phyloP scores from a whole-genome alignment of 2,888 invertebrate species.

The Pantelozetes paolii region DNA sequence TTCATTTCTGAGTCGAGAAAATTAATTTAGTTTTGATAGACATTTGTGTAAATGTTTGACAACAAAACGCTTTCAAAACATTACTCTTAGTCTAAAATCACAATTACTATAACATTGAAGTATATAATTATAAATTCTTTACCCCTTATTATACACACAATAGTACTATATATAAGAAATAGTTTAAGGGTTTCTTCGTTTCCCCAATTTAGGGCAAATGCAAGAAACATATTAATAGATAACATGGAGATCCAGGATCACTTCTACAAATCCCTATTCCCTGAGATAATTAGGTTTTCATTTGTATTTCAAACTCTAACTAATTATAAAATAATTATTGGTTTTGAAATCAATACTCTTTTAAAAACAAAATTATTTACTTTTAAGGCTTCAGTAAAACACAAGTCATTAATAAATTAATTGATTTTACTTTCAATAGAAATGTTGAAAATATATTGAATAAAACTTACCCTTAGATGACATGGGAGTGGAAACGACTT shows the following conservation, averaged over 20 bases:
- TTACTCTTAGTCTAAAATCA: neutral
- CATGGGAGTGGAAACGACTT: slow-evolving; percentile 37
- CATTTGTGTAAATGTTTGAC: slow-evolving; percentile 22
- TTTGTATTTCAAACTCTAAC: neutral
- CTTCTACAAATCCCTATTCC: slow-evolving; percentile 11
- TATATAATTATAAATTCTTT: neutral
- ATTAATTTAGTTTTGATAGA: slow-evolving; percentile 29
- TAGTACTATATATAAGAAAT: neutral
- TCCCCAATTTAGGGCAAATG: no score
- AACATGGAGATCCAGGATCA: neutral
- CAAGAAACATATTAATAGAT: neutral
- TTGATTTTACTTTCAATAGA: no score
- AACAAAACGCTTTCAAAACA: slow-evolving; percentile 19
- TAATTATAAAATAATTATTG: neutral
- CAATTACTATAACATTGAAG: no score
- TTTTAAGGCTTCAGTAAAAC: no score
- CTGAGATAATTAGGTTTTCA: slow-evolving; percentile 14
- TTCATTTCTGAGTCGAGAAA: slow-evolving; percentile 12
- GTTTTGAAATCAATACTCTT: no score
- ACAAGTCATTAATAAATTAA: no score
- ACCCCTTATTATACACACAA: neutral
- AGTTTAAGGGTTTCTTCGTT: no score
- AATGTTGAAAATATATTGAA: neutral
- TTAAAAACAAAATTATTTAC: no score
- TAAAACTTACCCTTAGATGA: slow-evolving; percentile 37